Evolutionary conservation across 2,113 vertebrate species (phyloP).

Genomic region (Xiphias gladius): DNA sequence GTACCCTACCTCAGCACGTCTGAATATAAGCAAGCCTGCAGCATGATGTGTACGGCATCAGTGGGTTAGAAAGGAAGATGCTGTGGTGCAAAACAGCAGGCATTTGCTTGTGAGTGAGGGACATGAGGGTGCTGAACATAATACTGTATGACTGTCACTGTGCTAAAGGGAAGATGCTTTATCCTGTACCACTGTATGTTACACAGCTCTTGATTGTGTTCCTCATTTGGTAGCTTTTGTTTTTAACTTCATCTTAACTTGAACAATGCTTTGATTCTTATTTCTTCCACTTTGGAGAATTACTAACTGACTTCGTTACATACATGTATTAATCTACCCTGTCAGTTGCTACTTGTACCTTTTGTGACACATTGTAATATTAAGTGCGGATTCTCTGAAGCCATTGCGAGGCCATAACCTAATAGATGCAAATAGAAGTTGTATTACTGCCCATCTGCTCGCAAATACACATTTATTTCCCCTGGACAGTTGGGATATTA

Average conservation of each 20-base stretch:
- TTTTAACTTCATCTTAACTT: slow-evolving; percentile 2
- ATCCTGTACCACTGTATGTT: slow-evolving; percentile 26
- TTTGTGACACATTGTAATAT: slow-evolving; percentile 11
- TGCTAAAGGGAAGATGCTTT: slow-evolving; percentile 39
- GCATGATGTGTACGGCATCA: slow-evolving; percentile 38
- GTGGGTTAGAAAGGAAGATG: slow-evolving; percentile 19
- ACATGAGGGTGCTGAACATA: slow-evolving; percentile 13
- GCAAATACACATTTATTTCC: slow-evolving; percentile 14
- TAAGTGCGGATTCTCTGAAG: slow-evolving; percentile 8
- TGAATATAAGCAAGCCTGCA: slow-evolving; percentile 44
- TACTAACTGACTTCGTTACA: slow-evolving; percentile 37
- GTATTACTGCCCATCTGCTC: slow-evolving; percentile 14
- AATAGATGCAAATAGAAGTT: slow-evolving; percentile 3
- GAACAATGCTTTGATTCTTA: neutral
- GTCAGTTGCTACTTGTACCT: slow-evolving; percentile 7
- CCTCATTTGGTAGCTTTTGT: neutral
- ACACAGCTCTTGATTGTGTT: slow-evolving; percentile 20
- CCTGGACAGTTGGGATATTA: neutral
- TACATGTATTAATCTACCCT: slow-evolving; percentile 16
- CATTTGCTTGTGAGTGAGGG: neutral
- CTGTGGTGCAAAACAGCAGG: slow-evolving; percentile 21
- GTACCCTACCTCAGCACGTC: slow-evolving; percentile 37
- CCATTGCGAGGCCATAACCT: neutral
- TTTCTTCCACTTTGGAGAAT: slow-evolving; percentile 19
- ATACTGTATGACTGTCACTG: slow-evolving; percentile 39